Evolutionary conservation across 2,797 vertebrate genomes (phyloP), one percentile per base, ranked within the genome.

Genomic region (Agapornis canus): DNA sequence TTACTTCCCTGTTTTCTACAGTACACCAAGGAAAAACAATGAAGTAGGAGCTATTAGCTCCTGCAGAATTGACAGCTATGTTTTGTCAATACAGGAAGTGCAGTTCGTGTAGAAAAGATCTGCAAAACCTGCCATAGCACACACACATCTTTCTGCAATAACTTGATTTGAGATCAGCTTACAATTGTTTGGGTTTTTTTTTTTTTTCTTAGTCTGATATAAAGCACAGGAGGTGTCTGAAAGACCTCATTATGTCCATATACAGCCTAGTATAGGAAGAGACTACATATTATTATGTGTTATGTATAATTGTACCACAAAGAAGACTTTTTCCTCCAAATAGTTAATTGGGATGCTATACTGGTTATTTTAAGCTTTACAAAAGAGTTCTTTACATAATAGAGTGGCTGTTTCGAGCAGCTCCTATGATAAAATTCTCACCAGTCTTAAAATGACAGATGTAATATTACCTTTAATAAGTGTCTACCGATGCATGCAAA

Each of bases 401-500:
- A 97, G 96, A 98, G 97, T 97, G 97, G 92, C 97, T 98, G 97
- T 97, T 98, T 97, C 95, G 1, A 94, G 95, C 92, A 90, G 96
- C 93, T 98, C 97, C 97, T 97, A 97, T 98, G 98, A 98, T 98
- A 98, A 98, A 98, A 98, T 98, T 98, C 98, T 98, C 97, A 97
- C 98, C 96, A 98, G 97, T 98, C 97, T 98, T 97, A 98, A 98
- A 98, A 98, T 98, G 98, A 98, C 98, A 98, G 98, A 98, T 98
- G 98, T 98, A 98, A 98, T 98, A 98, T 98, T 98, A 98, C 98
- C 97, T 98, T 98, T 98, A 98, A 98, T 98, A 98, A 98, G 98
- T 97, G 97, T 97, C 97, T 97, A 98, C 98, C 96, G 98, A 98
- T 98, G 98, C 98, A 98, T 98, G 98, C 98, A 98, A 98, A 98